A percentile compares a stretch with the other conserved stretches of the same genome.
These are phyloP conservation scores for Conus betulinus DNA, from an alignment of 1,140 invertebrate genomes.

Conservation along the genomic window DNA sequence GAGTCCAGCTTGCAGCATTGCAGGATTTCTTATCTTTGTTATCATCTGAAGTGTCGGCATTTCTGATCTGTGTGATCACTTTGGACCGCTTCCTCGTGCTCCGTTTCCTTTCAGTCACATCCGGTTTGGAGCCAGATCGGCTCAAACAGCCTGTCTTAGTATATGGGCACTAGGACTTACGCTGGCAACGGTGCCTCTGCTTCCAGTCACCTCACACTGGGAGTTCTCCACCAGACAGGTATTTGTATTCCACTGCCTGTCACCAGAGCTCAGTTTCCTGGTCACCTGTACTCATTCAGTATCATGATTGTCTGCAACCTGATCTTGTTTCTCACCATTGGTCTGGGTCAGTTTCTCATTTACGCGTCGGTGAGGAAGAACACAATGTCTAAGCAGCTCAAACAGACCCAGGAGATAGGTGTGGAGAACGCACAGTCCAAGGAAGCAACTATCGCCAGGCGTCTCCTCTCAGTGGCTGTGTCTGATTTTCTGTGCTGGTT, in stretches of 20 bases:
- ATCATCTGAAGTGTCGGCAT: too few relatives aligned
- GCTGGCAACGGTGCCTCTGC: background rate
- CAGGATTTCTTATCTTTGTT: too few relatives aligned
- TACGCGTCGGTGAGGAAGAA: constrained; percentile 38
- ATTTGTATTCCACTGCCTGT: constrained; percentile 55
- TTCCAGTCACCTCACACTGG: constrained; percentile 24
- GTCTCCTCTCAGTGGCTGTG: background rate
- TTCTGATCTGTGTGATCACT: background rate
- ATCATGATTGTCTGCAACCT: constrained; percentile 50
- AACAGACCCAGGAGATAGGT: background rate
- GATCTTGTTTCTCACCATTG: constrained; percentile 25
- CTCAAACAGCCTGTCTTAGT: background rate
- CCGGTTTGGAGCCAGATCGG: constrained; percentile 21
- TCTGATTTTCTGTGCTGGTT: constrained; percentile 11
- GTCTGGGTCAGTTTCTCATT: constrained; percentile 50
- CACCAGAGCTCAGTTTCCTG: constrained; percentile 32
- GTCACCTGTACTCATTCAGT: constrained; percentile 47
- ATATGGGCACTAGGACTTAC: background rate
- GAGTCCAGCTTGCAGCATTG: too few relatives aligned
- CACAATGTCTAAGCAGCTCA: background rate
- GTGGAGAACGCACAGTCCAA: background rate
- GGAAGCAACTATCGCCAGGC: background rate
- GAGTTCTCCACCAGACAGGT: constrained; percentile 45
- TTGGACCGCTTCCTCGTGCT: background rate
- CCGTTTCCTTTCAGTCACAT: background rate